Percentiles rank a stretch among this genome's conserved stretches.
Conservation (phyloP, 2,888 invertebrate species). For the Nymphalis urticae region DNA sequence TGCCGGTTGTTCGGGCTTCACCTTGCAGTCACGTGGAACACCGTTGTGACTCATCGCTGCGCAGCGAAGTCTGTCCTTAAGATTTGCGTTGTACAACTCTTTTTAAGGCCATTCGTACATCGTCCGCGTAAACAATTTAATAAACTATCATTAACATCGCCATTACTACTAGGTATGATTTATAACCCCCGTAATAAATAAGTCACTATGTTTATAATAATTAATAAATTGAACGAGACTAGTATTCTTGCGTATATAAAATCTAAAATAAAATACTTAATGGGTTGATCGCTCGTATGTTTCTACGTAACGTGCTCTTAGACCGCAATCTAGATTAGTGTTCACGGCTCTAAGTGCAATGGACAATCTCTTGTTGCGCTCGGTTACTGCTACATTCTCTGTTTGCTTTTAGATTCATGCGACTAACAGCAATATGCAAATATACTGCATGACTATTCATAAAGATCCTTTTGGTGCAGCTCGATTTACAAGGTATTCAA, state of each 20-base stretch:
- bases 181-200: too few species aligned
- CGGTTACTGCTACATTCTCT: slow-evolving; percentile 3
- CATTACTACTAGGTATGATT: not conserved
- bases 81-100: slow-evolving; percentile 31
- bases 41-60: slow-evolving; percentile 56
- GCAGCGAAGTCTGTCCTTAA: slow-evolving; percentile 42
- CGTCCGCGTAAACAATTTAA: slow-evolving; percentile 6
- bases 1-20: slow-evolving; percentile 54
- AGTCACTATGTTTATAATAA: too few species aligned
- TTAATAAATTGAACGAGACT: too few species aligned
- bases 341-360: slow-evolving; percentile 8
- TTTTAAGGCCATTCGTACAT: slow-evolving; percentile 8
- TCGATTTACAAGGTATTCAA: slow-evolving; percentile 4
- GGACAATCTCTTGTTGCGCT: not conserved
- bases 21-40: slow-evolving; percentile 68
- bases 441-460: slow-evolving; percentile 5
- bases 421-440: slow-evolving; percentile 1
- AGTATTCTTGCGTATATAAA: too few species aligned
- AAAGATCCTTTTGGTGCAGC: not conserved
- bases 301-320: slow-evolving; percentile 1
- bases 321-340: slow-evolving; percentile 9
- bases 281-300: not conserved
- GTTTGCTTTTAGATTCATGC: slow-evolving; percentile 9
- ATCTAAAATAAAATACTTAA: not conserved
- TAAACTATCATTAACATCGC: not conserved